These are phyloP conservation scores for Salvelinus sp. DNA, from an alignment of 2,113 vertebrate species.

Conservation along the genomic window DNA sequence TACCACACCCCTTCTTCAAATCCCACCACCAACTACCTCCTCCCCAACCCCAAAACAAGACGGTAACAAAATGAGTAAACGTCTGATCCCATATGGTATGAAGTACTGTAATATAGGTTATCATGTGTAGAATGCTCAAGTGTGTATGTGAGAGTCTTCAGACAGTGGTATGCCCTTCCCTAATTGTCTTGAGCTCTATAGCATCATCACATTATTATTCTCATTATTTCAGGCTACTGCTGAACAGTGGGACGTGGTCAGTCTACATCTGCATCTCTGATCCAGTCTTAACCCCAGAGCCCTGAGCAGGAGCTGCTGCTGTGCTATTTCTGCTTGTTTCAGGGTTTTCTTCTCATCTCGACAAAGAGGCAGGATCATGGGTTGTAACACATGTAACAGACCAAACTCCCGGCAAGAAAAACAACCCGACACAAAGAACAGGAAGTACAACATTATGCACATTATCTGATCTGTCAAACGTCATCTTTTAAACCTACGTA, in stretches of 20 bases:
- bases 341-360: slow-evolving; percentile 9
- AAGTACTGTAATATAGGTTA: slow-evolving; percentile 15
- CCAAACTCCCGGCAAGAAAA: slow-evolving; percentile 26
- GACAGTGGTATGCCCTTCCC: background rate
- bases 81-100: background rate
- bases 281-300: background rate
- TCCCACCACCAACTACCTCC: background rate
- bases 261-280: background rate
- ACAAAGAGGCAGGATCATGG: slow-evolving; percentile 5
- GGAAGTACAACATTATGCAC: background rate
- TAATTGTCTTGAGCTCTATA: background rate
- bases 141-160: background rate
- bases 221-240: background rate
- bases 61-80: slow-evolving; percentile 31
- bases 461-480: background rate
- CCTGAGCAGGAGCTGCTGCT: background rate
- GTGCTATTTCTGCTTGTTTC: background rate
- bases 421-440: slow-evolving; percentile 30
- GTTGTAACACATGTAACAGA: slow-evolving; percentile 27
- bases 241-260: background rate
- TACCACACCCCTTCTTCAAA: background rate
- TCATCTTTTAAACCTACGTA: background rate
- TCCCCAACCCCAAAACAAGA: slow-evolving; percentile 8
- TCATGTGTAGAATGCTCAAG: background rate
- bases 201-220: background rate